These are phyloP conservation scores for Bugulina stolonifera DNA, from an alignment of 2,888 invertebrate genomes.

Conservation along the genomic window DNA sequence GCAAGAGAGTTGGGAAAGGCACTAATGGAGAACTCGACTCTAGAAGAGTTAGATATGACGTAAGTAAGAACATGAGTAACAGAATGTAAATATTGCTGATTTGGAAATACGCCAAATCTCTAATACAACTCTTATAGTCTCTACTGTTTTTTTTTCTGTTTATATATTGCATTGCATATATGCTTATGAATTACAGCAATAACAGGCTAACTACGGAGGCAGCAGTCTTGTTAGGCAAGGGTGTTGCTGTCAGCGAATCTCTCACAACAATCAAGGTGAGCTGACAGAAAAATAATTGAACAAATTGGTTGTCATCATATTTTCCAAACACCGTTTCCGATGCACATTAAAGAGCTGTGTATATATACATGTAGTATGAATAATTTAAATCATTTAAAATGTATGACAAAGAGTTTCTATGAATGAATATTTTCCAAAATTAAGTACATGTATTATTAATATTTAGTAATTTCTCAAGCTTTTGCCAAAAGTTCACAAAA, in stretches of 20 bases:
- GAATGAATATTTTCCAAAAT: too few species aligned
- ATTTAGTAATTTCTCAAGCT: too few species aligned
- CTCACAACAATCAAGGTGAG: constrained; percentile 45
- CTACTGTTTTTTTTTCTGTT: too few species aligned
- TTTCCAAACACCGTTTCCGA: too few species aligned
- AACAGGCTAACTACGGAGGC: constrained; percentile 51
- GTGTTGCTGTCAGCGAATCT: constrained; percentile 45
- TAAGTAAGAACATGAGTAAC: constrained; percentile 33
- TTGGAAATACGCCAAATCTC: not conserved
- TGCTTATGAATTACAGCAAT: constrained; percentile 39
- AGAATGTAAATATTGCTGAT: not conserved
- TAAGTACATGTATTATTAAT: too few species aligned
- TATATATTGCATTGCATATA: too few species aligned
- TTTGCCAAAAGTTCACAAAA: too few species aligned
- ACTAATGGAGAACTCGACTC: constrained; percentile 45
- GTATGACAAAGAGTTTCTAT: too few species aligned
- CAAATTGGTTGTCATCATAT: too few species aligned
- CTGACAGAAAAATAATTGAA: not conserved
- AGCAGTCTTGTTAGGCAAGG: constrained; percentile 50
- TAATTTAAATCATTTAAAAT: too few species aligned
- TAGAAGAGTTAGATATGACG: constrained; percentile 49
- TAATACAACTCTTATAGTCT: not conserved
- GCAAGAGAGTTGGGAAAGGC: constrained; percentile 46
- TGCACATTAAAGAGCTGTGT: too few species aligned
- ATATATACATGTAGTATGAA: too few species aligned